Percentiles rank a stretch among this genome's conserved stretches.
Conservation (phyloP, 1,140 invertebrate genomes). For the Drosophila melanica region DNA sequence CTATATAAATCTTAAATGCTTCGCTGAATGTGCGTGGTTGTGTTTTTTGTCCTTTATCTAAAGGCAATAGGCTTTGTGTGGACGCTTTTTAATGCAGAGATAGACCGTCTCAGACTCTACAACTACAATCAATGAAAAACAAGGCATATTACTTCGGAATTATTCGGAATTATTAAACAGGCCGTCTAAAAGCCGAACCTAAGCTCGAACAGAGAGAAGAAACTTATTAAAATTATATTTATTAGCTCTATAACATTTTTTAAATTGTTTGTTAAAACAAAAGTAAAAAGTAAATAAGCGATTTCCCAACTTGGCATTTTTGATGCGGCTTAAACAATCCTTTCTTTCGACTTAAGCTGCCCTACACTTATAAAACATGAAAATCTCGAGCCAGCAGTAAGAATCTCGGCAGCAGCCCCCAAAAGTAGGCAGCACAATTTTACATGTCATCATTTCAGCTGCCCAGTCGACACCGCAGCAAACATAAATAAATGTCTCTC, state of each 20-base stretch:
- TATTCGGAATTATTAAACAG: too few relatives aligned
- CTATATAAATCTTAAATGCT: conserved; percentile 61
- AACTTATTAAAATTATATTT: too few relatives aligned
- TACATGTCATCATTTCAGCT: conserved; percentile 75
- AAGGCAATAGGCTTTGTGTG: neutral
- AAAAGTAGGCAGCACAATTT: conserved; percentile 75
- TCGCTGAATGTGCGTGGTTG: conserved; percentile 21
- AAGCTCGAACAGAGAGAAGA: too few relatives aligned
- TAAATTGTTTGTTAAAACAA: too few relatives aligned
- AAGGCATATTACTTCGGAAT: too few relatives aligned
- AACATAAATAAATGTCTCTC: conserved; percentile 10
- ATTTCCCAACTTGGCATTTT: conserved; percentile 30
- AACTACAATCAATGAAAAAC: too few relatives aligned
- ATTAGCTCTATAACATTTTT: too few relatives aligned
- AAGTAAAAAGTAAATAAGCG: neutral
- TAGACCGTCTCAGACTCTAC: too few relatives aligned
- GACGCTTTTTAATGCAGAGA: too few relatives aligned
- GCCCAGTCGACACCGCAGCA: conserved; percentile 49
- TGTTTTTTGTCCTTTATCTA: neutral
- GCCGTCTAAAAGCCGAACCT: too few relatives aligned
- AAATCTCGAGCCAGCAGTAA: conserved; percentile 35
- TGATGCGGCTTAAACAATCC: conserved; percentile 67
- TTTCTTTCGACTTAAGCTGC: conserved; percentile 79
- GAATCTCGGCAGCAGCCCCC: conserved; percentile 48
- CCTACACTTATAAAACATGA: conserved; percentile 66